Base-by-base conservation (phyloP, 64 coral and sea anemone genomes). In the Dendrophyllia cribrosa region DNA sequence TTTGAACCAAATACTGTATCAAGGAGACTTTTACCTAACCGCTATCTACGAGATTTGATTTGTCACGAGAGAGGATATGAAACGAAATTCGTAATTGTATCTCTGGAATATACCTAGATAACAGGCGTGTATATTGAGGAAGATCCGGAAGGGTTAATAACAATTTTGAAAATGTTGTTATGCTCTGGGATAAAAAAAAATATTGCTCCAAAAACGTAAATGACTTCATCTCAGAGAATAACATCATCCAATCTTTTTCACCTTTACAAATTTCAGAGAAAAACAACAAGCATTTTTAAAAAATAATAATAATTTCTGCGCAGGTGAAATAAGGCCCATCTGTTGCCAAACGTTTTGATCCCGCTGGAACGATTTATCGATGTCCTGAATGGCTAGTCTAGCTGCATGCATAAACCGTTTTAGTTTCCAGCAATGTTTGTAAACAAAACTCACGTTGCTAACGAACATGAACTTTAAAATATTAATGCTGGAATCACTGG, bases 381-480 rank as follows among this genome's bases (percentile, higher is more conserved):
- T 51, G 34, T 19, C 59, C 23, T 4, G 16, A 59, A 22, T 52
- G 12, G 45, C 7, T 34, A 34, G 34, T 34, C 34, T 34, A 77
- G 55, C 7, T 6, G 19, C 11, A 51, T 21, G 17, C 19, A 24
- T 22, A n/a, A 59, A 20, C 16, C 14, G 16, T 63, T 62, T 59
- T 62, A 75, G 56, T 65, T 82, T 82, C 15, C 24, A 48, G 20
- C 45, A 84, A 4, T 84, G 60, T 84, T 84, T 84, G 80, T 51
- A 84, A 84, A 84, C 80, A 84, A 66, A 66, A 66, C 44, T 84
- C 19, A 7, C 45, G 80, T 84, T 84, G 80, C 80, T 84, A 84
- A 67, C 62, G 80, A 43, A 63, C 62, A 84, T 51, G 79, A 43
- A 68, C 19, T 84, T 84, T 66, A 23, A 66, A 65, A 84, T 84